Percentiles rank a stretch among this genome's conserved stretches.
Evolutionary conservation across 1,140 invertebrate species (phyloP).

Genomic region (Oppia nitens): DNA sequence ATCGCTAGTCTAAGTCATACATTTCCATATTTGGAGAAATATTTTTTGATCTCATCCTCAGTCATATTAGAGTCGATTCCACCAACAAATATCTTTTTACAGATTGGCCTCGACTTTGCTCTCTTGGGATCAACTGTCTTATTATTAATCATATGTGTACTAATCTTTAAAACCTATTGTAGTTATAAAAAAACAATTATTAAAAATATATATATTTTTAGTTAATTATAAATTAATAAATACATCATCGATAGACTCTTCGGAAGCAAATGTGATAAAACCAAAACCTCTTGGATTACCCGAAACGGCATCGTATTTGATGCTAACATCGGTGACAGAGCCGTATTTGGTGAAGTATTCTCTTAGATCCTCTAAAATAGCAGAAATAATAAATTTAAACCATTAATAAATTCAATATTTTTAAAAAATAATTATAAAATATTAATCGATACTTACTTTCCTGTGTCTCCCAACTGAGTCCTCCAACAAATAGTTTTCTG

Average conservation of each 20-base stretch:
- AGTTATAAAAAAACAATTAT: neutral
- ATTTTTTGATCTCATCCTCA: conserved; percentile 79
- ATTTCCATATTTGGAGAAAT: conserved; percentile 73
- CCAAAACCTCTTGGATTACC: conserved; percentile 77
- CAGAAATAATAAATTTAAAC: neutral
- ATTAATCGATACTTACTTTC: conserved; percentile 59
- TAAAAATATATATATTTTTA: neutral
- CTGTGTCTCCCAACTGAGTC: conserved; percentile 89
- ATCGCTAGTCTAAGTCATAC: conserved; percentile 35
- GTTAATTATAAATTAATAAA: neutral
- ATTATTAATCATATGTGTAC: conserved; percentile 76
- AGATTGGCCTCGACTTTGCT: conserved; percentile 73
- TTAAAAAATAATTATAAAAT: conserved; percentile 2
- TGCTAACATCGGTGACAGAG: conserved; percentile 79
- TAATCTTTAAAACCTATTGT: conserved; percentile 41
- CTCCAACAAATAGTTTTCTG: conserved; percentile 96
- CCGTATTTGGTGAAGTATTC: conserved; percentile 77
- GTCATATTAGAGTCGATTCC: conserved; percentile 70
- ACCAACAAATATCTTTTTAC: conserved; percentile 76
- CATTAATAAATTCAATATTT: neutral
- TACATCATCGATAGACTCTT: conserved; percentile 72
- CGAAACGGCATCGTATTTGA: conserved; percentile 81
- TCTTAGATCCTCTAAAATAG: conserved; percentile 58
- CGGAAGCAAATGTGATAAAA: conserved; percentile 77
- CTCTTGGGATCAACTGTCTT: conserved; percentile 90